Conservation (phyloP, 2,113 vertebrate genomes). For the Anolis sagrei region DNA sequence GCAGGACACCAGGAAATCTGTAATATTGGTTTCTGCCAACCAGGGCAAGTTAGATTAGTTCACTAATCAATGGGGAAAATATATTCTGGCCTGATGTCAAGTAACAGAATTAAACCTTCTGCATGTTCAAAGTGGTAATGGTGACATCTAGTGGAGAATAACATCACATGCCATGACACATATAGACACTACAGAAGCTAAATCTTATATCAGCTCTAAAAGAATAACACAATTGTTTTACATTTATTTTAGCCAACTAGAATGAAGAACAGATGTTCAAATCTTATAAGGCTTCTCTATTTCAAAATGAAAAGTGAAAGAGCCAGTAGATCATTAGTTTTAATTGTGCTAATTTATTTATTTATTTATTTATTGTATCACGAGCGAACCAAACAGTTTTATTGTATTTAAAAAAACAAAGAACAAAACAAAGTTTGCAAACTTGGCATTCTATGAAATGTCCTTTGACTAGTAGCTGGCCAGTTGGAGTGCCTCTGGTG, state of each 20-base stretch:
- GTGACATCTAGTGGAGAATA: conserved; percentile 73
- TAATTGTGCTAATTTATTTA: not conserved
- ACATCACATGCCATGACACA: conserved; percentile 26
- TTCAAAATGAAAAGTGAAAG: not conserved
- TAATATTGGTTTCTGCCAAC: not conserved
- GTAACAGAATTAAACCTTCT: not conserved
- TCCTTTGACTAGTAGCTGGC: no score
- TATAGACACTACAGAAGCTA: not conserved
- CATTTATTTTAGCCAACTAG: not conserved
- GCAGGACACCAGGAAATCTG: not conserved
- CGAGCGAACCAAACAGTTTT: no score
- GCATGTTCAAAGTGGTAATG: conserved; percentile 46
- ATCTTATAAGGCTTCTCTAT: not conserved
- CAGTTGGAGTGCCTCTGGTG: no score
- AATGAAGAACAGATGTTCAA: not conserved
- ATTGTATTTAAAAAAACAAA: no score
- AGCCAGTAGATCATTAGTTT: not conserved
- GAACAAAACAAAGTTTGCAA: no score
- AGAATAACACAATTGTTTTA: not conserved
- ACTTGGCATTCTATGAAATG: no score
- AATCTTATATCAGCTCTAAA: not conserved
- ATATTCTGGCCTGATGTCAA: conserved; percentile 14
- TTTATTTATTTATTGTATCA: no score
- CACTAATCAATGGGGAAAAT: not conserved
- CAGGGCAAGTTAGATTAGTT: not conserved